Percentiles rank a stretch among this genome's conserved stretches.
Conservation (phyloP, 1,140 invertebrate species). For the Zaprionus davidi region DNA sequence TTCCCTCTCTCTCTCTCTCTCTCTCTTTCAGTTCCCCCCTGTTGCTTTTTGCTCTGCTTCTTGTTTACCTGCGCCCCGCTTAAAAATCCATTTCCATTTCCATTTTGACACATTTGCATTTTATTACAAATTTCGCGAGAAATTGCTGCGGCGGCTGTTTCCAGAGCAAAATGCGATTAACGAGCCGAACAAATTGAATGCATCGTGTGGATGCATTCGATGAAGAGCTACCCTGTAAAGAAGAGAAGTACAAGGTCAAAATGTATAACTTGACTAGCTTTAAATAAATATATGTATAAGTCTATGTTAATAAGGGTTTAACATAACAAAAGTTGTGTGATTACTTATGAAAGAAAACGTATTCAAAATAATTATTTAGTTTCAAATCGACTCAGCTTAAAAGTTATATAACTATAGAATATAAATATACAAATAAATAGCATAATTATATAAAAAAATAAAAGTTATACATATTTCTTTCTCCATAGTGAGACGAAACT, state of each 20-base stretch:
- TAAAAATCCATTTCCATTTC: constrained; percentile 52
- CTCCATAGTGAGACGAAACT: no score
- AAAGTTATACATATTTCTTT: no score
- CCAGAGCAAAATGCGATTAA: constrained; percentile 15
- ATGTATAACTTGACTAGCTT: background rate
- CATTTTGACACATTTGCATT: constrained; percentile 54
- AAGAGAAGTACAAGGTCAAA: no score
- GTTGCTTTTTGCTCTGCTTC: constrained; percentile 33
- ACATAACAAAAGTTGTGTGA: no score
- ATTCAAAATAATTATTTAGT: no score
- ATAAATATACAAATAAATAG: no score
- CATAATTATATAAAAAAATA: no score
- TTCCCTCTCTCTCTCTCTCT: background rate
- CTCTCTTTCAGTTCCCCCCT: background rate
- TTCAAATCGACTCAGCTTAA: no score
- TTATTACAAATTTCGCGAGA: constrained; percentile 47
- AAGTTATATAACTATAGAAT: no score
- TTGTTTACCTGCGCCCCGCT: constrained; percentile 31
- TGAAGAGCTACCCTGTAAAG: constrained; percentile 8
- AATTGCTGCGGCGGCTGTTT: constrained; percentile 39
- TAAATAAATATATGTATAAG: no score
- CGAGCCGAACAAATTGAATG: constrained; percentile 14
- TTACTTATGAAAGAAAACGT: no score
- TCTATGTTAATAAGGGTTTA: no score
- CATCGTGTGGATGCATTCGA: background rate